Conservation (phyloP, 37 sponge, comb jelly and placozoan genomes). For the Ephydatia muelleri region DNA sequence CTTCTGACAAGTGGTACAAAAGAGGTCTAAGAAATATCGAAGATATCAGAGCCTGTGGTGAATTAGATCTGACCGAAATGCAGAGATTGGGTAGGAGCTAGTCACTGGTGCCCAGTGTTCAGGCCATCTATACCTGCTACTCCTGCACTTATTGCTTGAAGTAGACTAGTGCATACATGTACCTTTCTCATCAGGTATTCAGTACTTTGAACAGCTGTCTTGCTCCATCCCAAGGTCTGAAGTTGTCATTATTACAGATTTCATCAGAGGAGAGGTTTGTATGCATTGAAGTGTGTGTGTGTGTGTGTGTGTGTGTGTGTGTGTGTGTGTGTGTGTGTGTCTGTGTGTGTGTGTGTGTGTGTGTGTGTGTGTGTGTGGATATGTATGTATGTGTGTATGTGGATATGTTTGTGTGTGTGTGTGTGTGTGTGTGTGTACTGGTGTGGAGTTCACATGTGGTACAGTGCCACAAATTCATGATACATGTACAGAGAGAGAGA, state of each 20-base stretch:
- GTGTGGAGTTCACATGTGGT: not conserved
- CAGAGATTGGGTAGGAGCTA: constrained; percentile 36
- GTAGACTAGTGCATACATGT: not conserved
- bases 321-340: too few relatives aligned
- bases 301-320: too few relatives aligned
- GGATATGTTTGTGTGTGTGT: not conserved
- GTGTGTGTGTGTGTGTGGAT: too few relatives aligned
- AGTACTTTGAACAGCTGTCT: constrained; percentile 41
- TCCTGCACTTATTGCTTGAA: too few relatives aligned
- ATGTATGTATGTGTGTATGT: too few relatives aligned
- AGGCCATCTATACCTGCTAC: not conserved
- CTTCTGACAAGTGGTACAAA: constrained; percentile 61
- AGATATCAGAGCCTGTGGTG: constrained; percentile 10
- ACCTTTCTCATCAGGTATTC: constrained; percentile 24
- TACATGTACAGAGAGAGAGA: too few relatives aligned
- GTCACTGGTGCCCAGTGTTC: not conserved
- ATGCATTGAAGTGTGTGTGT: too few relatives aligned
- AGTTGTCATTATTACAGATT: constrained; percentile 7
- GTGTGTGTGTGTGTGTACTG: not conserved
- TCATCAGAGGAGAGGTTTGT: constrained; percentile 32
- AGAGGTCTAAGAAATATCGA: constrained; percentile 53
- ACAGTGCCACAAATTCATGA: too few relatives aligned
- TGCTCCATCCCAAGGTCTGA: constrained; percentile 28
- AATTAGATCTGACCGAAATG: constrained; percentile 30
- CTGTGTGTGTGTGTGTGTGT: too few relatives aligned